Conservation (phyloP, 2,888 invertebrate genomes). For the Coenonympha glycerion region DNA sequence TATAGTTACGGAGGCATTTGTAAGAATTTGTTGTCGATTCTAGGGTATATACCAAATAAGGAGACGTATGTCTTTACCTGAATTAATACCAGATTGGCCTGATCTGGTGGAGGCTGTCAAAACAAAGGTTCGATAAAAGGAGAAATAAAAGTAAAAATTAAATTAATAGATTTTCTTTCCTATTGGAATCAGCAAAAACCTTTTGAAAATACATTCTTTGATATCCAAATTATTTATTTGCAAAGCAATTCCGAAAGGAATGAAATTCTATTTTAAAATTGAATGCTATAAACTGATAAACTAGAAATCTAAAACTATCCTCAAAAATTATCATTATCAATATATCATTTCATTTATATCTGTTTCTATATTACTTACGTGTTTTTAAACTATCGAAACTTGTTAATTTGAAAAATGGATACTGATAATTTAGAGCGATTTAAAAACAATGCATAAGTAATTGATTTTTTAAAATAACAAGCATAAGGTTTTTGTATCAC, state of each 20-base stretch:
- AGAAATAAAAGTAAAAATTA: constrained; percentile 50
- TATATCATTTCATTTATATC: neutral
- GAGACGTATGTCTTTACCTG: constrained; percentile 81
- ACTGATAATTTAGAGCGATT: constrained; percentile 44
- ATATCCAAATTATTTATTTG: too few species aligned
- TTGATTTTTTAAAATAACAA: constrained; percentile 61
- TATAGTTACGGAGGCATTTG: constrained; percentile 30
- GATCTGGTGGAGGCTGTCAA: constrained; percentile 79
- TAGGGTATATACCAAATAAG: constrained; percentile 81
- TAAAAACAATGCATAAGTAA: constrained; percentile 66
- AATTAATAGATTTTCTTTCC: constrained; percentile 39
- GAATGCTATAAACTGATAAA: constrained; percentile 53
- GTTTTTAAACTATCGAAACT: too few species aligned
- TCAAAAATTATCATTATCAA: constrained; percentile 42
- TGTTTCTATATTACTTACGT: too few species aligned
- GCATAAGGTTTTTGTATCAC: constrained; percentile 67
- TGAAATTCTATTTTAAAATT: constrained; percentile 54
- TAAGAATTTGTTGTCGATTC: constrained; percentile 65
- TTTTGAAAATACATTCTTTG: too few species aligned
- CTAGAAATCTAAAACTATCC: constrained; percentile 44
- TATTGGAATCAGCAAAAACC: constrained; percentile 37
- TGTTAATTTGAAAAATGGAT: constrained; percentile 26
- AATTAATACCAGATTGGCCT: constrained; percentile 88
- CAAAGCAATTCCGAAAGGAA: constrained; percentile 46
- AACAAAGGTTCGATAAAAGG: constrained; percentile 80